These are phyloP conservation scores for Hippocampus comes DNA, from an alignment of 2,113 vertebrate species.

Conservation along the genomic window DNA sequence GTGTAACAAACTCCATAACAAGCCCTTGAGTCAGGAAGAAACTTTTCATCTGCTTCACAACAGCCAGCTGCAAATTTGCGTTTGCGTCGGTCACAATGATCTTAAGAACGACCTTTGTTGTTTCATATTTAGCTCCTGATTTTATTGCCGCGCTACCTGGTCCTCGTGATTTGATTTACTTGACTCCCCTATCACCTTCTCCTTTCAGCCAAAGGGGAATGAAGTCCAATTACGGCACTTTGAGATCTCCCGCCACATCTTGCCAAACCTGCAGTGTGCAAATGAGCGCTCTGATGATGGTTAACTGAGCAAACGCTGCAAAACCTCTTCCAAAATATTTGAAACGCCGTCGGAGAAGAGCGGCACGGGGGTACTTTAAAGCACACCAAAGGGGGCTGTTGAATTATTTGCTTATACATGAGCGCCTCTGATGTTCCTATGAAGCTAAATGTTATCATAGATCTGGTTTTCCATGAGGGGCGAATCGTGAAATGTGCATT, in stretches of 20 bases:
- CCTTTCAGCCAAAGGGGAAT: constrained; percentile 58
- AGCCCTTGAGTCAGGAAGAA: constrained; percentile 59
- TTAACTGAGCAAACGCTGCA: constrained; percentile 64
- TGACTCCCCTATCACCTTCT: constrained; percentile 53
- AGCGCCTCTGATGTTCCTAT: constrained; percentile 53
- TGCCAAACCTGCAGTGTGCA: constrained; percentile 66
- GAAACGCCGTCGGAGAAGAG: constrained; percentile 51
- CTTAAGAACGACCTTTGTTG: constrained; percentile 9
- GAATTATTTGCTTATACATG: constrained; percentile 63
- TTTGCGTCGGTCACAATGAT: constrained; percentile 13
- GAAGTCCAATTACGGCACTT: constrained; percentile 65
- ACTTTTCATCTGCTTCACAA: constrained; percentile 62
- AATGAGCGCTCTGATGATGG: constrained; percentile 66
- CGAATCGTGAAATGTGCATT: constrained; percentile 36
- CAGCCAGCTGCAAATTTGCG: constrained; percentile 11
- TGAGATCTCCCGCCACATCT: constrained; percentile 62
- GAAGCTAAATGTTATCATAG: constrained; percentile 56
- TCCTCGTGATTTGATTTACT: constrained; percentile 37
- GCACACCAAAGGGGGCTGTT: constrained; percentile 51
- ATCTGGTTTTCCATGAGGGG: constrained; percentile 49
- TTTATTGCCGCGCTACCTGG: constrained; percentile 1
- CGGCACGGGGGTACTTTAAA: constrained; percentile 41
- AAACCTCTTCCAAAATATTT: constrained; percentile 67
- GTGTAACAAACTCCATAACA: constrained; percentile 59
- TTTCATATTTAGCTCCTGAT: not conserved